phyloP scores from a whole-genome alignment of 2,888 invertebrate species.

The Nephrocerus scutellatus region DNA sequence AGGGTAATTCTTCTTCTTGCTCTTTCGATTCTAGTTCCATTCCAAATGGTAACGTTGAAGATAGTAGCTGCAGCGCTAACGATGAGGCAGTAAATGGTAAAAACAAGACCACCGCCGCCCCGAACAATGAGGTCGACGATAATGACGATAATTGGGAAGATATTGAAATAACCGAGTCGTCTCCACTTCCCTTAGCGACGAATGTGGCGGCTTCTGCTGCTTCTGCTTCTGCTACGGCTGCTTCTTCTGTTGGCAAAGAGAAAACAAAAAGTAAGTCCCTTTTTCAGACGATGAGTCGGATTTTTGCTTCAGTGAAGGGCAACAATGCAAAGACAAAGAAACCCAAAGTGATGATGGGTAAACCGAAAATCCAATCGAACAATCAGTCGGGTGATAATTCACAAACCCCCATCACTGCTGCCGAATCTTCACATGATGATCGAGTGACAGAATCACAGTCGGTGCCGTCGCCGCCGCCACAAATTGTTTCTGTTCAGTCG shows the following conservation, averaged over 20 bases:
- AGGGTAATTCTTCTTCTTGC: too few relatives aligned
- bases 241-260: too few relatives aligned
- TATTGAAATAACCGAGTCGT: constrained; percentile 31
- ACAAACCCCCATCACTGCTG: too few relatives aligned
- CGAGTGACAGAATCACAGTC: constrained; percentile 6
- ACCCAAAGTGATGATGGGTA: constrained; percentile 8
- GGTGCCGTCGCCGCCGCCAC: constrained; percentile 5
- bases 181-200: constrained; percentile 8
- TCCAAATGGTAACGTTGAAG: too few relatives aligned
- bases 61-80: constrained; percentile 11
- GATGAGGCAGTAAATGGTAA: constrained; percentile 13
- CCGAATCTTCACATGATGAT: too few relatives aligned
- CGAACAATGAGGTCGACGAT: constrained; percentile 19
- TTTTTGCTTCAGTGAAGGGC: constrained; percentile 20
- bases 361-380: too few relatives aligned
- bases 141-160: constrained; percentile 38
- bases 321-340: constrained; percentile 2
- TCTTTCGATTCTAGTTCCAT: too few relatives aligned
- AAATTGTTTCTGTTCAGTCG: too few relatives aligned
- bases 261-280: constrained; percentile 24
- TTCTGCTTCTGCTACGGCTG: too few relatives aligned
- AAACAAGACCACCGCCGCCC: neutral
- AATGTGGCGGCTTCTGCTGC: too few relatives aligned
- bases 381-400: too few relatives aligned
- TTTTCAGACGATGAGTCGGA: constrained; percentile 27